Conservation (phyloP, 2,113 vertebrate genomes). For the Hyaena hyaena region DNA sequence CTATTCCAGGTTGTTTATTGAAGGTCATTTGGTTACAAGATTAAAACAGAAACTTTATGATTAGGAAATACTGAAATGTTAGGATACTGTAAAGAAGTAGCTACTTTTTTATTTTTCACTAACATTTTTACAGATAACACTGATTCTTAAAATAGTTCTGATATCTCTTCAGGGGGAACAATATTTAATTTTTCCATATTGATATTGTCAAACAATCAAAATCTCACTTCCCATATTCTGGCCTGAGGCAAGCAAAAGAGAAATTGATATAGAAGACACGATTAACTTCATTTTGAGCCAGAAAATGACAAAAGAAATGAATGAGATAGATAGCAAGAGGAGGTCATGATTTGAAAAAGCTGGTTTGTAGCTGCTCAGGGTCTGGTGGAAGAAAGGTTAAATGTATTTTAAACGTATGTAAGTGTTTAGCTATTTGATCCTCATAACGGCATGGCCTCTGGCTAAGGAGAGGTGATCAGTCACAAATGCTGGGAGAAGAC, state of each 20-base stretch:
- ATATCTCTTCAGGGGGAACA: background rate
- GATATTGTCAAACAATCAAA: slow-evolving; percentile 51
- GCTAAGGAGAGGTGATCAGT: background rate
- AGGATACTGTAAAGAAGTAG: background rate
- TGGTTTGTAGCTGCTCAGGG: background rate
- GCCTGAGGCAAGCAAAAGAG: slow-evolving; percentile 27
- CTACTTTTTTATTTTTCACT: background rate
- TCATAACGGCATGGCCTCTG: background rate
- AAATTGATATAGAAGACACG: background rate
- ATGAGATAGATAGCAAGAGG: background rate
- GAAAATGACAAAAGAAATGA: slow-evolving; percentile 41
- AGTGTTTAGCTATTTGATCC: background rate
- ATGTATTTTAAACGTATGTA: background rate
- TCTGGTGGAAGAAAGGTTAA: background rate
- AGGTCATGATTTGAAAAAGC: background rate
- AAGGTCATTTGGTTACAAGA: slow-evolving; percentile 62
- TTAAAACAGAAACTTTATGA: slow-evolving; percentile 55
- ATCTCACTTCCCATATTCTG: slow-evolving; percentile 38
- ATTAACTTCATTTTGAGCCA: slow-evolving; percentile 32
- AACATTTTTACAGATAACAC: background rate
- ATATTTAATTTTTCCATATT: slow-evolving; percentile 59
- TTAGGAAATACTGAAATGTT: slow-evolving; percentile 25
- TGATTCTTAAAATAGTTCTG: slow-evolving; percentile 29
- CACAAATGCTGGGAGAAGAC: background rate
- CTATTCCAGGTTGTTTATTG: slow-evolving; percentile 21